These are phyloP conservation scores for Microplitis mediator DNA, from an alignment of 1,140 invertebrate species.

Conservation along the genomic window DNA sequence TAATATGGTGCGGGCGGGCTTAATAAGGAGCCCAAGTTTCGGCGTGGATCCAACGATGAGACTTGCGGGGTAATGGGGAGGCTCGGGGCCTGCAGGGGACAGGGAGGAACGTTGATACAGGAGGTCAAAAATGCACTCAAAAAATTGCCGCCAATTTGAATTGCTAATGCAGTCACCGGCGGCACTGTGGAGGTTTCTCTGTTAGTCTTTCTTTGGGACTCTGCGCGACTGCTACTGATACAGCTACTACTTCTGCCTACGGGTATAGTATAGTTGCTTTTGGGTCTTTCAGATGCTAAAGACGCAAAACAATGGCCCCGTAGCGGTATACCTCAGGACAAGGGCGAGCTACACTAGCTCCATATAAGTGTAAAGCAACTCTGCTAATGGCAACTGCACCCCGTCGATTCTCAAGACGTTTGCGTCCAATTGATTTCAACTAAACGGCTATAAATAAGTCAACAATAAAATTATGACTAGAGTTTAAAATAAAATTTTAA, in stretches of 20 bases:
- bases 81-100: conserved; percentile 30
- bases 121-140: conserved; percentile 65
- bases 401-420: neutral
- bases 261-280: conserved; percentile 19
- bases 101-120: conserved; percentile 54
- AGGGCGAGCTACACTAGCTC: conserved; percentile 40
- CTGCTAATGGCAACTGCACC: neutral
- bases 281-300: neutral
- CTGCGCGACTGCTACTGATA: conserved; percentile 7
- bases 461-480: neutral
- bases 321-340: conserved; percentile 55
- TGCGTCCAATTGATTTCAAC: neutral
- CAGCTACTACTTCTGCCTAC: conserved; percentile 10
- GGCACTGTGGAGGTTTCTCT: conserved; percentile 24
- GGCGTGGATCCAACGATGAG: conserved; percentile 30
- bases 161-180: conserved; percentile 56
- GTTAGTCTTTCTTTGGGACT: conserved; percentile 5
- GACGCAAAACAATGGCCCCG: conserved; percentile 60
- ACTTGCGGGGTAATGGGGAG: conserved; percentile 6
- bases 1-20: conserved; percentile 62
- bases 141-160: conserved; percentile 65
- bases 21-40: conserved; percentile 61
- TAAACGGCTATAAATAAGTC: no score
- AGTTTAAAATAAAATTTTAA: neutral
- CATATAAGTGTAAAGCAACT: conserved; percentile 29